Percentiles rank a stretch among this genome's conserved stretches.
Evolutionary conservation across 2,113 vertebrate species (phyloP).

Genomic region (Glaucomys volans): DNA sequence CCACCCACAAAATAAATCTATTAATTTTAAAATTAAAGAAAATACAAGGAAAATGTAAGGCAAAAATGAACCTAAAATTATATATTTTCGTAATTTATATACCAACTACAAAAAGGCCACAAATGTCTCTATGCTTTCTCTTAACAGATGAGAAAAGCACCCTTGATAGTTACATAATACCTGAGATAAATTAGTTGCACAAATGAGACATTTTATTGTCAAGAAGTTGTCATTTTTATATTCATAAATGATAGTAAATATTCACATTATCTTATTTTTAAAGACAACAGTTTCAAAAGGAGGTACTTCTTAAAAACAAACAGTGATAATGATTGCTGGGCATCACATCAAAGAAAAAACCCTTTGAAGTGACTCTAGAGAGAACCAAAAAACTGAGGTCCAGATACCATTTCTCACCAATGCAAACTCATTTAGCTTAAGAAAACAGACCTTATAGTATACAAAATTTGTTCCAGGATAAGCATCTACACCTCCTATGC

Average conservation of each 20-base stretch:
- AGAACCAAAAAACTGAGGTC: neutral
- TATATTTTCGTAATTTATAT: neutral
- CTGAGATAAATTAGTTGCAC: neutral
- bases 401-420: neutral
- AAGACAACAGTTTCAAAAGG: slow-evolving; percentile 15
- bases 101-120: neutral
- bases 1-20: neutral
- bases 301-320: slow-evolving; percentile 11
- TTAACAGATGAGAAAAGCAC: slow-evolving; percentile 35
- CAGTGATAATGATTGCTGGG: neutral
- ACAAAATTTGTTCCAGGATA: neutral
- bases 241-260: neutral
- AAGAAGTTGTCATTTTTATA: neutral
- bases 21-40: slow-evolving; percentile 21
- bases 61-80: slow-evolving; percentile 37
- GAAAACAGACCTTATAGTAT: neutral
- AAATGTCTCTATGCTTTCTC: slow-evolving; percentile 14
- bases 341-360: slow-evolving; percentile 30
- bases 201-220: neutral
- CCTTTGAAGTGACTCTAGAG: neutral
- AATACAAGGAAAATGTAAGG: neutral
- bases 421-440: neutral
- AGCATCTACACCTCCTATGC: neutral
- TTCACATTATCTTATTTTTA: neutral
- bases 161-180: neutral